These are phyloP conservation scores for Malaclemys terrapin DNA, from an alignment of 2,113 vertebrate genomes.

Conservation along the genomic window DNA sequence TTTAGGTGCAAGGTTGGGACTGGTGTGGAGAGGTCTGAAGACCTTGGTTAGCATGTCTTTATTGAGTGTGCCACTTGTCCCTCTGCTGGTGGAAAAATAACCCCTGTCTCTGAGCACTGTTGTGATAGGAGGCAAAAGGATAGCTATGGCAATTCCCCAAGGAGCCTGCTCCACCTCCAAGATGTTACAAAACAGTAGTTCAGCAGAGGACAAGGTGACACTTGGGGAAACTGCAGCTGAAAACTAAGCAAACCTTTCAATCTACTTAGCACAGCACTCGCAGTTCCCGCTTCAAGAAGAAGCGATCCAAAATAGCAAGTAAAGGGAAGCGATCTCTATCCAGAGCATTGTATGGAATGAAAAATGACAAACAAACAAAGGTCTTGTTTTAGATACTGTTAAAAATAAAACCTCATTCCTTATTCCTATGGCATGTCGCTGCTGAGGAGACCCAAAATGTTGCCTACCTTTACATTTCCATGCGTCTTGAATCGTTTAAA, in stretches of 20 bases:
- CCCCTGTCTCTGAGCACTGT: not conserved
- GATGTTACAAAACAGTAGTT: conserved; percentile 67
- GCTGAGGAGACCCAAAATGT: not conserved
- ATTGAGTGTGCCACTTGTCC: not conserved
- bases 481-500: not conserved
- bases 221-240: conserved; percentile 59
- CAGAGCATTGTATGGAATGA: conserved; percentile 40
- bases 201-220: conserved; percentile 55
- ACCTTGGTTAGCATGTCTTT: not conserved
- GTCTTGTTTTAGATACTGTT: conserved; percentile 52
- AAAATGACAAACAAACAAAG: conserved; percentile 57
- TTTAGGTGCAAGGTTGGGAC: not conserved
- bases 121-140: not conserved
- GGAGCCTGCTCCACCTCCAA: not conserved
- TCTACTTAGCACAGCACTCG: conserved; percentile 42
- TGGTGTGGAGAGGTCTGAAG: not conserved
- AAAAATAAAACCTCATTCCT: conserved; percentile 67
- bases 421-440: conserved; percentile 17
- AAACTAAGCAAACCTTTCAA: conserved; percentile 58
- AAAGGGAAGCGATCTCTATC: conserved; percentile 30
- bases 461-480: not conserved
- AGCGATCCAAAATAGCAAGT: conserved; percentile 41
- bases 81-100: not conserved
- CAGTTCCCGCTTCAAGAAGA: conserved; percentile 51
- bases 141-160: conserved; percentile 32